These are phyloP conservation scores for Pipistrellus nathusii DNA, from an alignment of 2,797 vertebrate genomes.

Conservation along the genomic window DNA sequence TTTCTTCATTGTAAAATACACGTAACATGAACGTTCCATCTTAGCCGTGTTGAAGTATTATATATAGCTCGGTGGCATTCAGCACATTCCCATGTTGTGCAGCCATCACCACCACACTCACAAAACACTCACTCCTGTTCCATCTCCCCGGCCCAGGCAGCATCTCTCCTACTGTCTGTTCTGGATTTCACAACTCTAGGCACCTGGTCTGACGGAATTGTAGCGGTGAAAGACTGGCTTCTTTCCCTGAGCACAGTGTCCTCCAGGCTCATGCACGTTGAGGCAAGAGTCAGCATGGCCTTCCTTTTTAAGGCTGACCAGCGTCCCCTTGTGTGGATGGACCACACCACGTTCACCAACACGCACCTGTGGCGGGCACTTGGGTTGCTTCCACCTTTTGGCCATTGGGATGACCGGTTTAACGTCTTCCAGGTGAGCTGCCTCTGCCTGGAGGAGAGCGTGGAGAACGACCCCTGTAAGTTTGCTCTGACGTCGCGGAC, in stretches of 20 bases:
- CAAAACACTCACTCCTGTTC: not conserved
- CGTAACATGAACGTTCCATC: not conserved
- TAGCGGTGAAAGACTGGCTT: not conserved
- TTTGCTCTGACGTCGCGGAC: conserved; percentile 95
- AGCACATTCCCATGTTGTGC: accelerated
- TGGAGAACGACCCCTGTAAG: conserved; percentile 96
- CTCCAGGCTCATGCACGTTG: accelerated
- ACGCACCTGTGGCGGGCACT: accelerated
- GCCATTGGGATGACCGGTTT: not conserved
- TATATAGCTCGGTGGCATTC: too few species aligned
- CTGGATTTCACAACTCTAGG: not conserved
- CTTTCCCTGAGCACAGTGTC: accelerated
- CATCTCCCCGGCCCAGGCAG: not conserved
- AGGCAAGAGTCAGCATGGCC: not conserved
- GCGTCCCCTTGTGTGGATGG: accelerated
- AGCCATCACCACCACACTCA: not conserved
- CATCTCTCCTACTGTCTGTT: not conserved
- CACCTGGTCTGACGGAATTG: not conserved
- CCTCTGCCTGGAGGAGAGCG: conserved; percentile 96
- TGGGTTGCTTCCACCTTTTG: not conserved
- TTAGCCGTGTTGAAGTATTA: too few species aligned
- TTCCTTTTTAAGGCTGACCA: not conserved
- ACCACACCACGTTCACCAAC: not conserved
- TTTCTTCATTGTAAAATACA: not conserved
- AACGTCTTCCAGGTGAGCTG: conserved; percentile 92